Conservation (phyloP, 2,888 invertebrate species). For the Julus scandinavius region DNA sequence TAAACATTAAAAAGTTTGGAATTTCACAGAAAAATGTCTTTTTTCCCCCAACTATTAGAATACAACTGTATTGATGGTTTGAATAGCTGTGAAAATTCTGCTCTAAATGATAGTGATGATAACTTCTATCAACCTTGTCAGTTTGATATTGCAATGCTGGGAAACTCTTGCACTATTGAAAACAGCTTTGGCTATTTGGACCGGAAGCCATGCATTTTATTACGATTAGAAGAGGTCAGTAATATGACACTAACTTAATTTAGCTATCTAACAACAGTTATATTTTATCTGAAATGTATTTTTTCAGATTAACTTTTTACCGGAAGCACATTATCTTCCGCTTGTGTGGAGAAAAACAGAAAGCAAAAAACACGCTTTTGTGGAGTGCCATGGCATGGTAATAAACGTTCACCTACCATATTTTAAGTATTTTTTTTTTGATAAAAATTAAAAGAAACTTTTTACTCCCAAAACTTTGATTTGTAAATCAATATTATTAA, state of each 20-base stretch:
- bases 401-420: neutral
- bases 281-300: neutral
- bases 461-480: too few species aligned
- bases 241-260: neutral
- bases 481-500: too few species aligned
- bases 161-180: slow-evolving; percentile 15
- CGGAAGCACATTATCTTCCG: slow-evolving; percentile 35
- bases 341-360: slow-evolving; percentile 10
- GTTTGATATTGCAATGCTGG: slow-evolving; percentile 39
- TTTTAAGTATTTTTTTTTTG: too few species aligned
- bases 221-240: slow-evolving; percentile 47
- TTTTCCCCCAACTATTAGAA: neutral
- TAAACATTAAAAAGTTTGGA: neutral
- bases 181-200: slow-evolving; percentile 46
- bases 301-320: neutral
- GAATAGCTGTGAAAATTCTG: neutral
- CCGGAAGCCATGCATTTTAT: slow-evolving; percentile 49
- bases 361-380: slow-evolving; percentile 27
- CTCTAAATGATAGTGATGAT: neutral
- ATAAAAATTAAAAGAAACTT: too few species aligned
- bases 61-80: slow-evolving; percentile 12
- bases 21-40: neutral
- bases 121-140: neutral
- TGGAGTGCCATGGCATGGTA: slow-evolving; percentile 47
- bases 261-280: neutral